These are phyloP conservation scores for Tenthredo notha DNA, from an alignment of 2,888 invertebrate genomes.

Conservation along the genomic window DNA sequence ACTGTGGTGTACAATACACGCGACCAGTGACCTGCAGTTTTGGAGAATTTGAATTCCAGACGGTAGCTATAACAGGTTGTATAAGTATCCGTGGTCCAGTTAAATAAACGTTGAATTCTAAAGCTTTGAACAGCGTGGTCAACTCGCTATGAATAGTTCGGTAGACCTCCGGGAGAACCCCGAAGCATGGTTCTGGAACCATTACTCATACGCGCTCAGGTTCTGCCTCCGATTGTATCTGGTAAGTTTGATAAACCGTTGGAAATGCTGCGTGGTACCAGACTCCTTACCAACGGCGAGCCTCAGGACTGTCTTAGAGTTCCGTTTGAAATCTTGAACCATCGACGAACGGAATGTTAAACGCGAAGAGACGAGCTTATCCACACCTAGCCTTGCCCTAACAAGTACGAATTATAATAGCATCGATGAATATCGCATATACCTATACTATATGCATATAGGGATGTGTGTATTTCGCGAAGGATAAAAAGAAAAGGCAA, in stretches of 20 bases:
- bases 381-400: background rate
- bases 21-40: background rate
- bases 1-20: background rate
- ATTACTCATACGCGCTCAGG: constrained; percentile 35
- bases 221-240: constrained; percentile 46
- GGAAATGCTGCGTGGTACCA: constrained; percentile 24
- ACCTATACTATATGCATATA: background rate
- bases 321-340: constrained; percentile 40
- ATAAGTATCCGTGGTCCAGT: constrained; percentile 30
- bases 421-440: background rate
- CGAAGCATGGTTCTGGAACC: constrained; percentile 36
- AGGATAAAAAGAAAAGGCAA: background rate
- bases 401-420: background rate
- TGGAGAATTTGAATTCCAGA: constrained; percentile 29
- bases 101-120: background rate
- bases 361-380: background rate
- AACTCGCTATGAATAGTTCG: constrained; percentile 31
- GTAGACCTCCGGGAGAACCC: constrained; percentile 19
- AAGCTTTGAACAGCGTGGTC: constrained; percentile 11
- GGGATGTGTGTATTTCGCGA: background rate
- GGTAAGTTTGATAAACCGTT: constrained; percentile 46
- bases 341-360: constrained; percentile 34
- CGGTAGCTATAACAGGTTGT: constrained; percentile 18
- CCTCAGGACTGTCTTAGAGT: constrained; percentile 35
- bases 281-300: background rate